Percentiles rank a stretch among this genome's conserved stretches.
phyloP scores from a whole-genome alignment of 2,888 invertebrate species.

The Metellina segmentata region DNA sequence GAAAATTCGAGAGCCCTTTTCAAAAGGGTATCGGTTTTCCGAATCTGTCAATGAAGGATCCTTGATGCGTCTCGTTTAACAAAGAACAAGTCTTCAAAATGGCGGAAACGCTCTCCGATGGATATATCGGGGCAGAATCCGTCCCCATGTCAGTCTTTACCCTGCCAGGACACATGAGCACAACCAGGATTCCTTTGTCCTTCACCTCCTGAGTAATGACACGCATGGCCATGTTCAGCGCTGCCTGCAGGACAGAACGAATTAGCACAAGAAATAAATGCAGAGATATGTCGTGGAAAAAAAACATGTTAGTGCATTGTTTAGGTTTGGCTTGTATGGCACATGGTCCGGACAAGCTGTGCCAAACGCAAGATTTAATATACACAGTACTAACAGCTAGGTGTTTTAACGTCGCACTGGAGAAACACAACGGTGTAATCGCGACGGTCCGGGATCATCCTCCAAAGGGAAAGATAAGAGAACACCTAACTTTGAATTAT shows the following conservation, averaged over 20 bases:
- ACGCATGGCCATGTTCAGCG: constrained; percentile 53
- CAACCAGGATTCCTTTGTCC: constrained; percentile 31
- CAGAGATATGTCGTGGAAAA: too few species aligned
- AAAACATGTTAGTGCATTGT: too few species aligned
- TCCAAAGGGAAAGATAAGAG: too few species aligned
- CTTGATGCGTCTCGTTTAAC: constrained; percentile 33
- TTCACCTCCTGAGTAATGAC: neutral
- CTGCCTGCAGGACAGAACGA: constrained; percentile 6
- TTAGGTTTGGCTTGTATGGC: too few species aligned
- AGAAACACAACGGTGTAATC: too few species aligned
- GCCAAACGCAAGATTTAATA: too few species aligned
- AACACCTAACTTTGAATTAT: too few species aligned
- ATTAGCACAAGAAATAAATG: too few species aligned
- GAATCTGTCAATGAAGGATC: constrained; percentile 33
- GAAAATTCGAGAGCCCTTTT: neutral
- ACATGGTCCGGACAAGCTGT: too few species aligned
- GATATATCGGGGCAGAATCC: neutral
- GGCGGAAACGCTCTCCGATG: constrained; percentile 25
- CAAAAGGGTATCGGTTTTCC: constrained; percentile 28
- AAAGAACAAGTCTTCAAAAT: constrained; percentile 16
- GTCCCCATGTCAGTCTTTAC: constrained; percentile 62
- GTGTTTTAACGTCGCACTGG: too few species aligned
- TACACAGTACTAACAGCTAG: too few species aligned
- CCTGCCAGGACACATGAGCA: constrained; percentile 60
- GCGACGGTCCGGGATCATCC: too few species aligned